Evolutionary conservation across 2,888 invertebrate genomes (phyloP).

Genomic region (Eupithecia exiguata): DNA sequence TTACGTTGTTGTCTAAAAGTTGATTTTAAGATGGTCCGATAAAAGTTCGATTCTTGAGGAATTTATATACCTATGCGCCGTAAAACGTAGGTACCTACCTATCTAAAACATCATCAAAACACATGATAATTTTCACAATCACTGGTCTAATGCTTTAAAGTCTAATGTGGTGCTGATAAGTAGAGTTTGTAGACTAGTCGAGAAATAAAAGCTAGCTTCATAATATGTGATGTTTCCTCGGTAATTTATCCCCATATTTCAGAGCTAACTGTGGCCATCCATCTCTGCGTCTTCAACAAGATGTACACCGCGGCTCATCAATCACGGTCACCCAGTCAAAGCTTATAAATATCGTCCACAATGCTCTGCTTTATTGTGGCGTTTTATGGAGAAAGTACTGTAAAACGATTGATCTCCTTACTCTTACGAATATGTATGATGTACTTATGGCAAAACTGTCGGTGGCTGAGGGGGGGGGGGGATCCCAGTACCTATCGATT

Average conservation of each 20-base stretch:
- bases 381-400: not conserved
- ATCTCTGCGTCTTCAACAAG: conserved; percentile 29
- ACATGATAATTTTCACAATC: too few species aligned
- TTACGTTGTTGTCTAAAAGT: too few species aligned
- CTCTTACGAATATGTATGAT: not conserved
- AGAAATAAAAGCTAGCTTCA: not conserved
- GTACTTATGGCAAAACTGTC: too few species aligned
- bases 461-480: too few species aligned
- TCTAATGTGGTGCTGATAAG: too few species aligned
- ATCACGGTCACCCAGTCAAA: conserved; percentile 20
- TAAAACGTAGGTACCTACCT: too few species aligned
- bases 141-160: too few species aligned
- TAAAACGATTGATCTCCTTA: not conserved
- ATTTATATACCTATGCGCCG: too few species aligned
- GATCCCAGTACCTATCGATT: too few species aligned
- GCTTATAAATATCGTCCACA: conserved; percentile 19
- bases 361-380: conserved; percentile 7
- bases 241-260: conserved; percentile 24
- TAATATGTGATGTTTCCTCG: conserved; percentile 3
- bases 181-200: not conserved
- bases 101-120: too few species aligned
- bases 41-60: too few species aligned
- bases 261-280: conserved; percentile 20
- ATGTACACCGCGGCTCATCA: conserved; percentile 25
- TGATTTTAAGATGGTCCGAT: too few species aligned